phyloP scores from a whole-genome alignment of 2,113 vertebrate genomes.

The Pimephales promelas region DNA sequence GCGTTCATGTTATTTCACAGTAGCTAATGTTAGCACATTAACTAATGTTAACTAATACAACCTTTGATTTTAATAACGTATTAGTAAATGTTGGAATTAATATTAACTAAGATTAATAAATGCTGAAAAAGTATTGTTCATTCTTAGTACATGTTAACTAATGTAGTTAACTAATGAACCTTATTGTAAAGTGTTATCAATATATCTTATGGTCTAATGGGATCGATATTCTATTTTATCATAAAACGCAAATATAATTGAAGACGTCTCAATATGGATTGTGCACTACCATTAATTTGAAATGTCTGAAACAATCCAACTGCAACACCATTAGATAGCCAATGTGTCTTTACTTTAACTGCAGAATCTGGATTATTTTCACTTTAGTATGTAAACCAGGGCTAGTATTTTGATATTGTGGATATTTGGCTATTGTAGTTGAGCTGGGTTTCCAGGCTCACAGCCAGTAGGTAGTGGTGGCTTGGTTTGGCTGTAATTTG shows the following conservation, averaged over 20 bases:
- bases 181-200: no score
- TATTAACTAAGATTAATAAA: no score
- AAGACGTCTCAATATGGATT: slow-evolving; percentile 8
- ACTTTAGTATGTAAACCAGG: slow-evolving; percentile 33
- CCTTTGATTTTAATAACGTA: no score
- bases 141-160: no score
- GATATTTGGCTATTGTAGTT: slow-evolving; percentile 53
- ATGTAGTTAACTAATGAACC: no score
- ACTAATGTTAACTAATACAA: no score
- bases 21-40: no score
- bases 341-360: slow-evolving; percentile 37
- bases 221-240: slow-evolving; percentile 1
- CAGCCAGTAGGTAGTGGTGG: slow-evolving; percentile 60
- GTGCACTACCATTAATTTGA: slow-evolving; percentile 5
- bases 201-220: slow-evolving; percentile 28
- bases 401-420: slow-evolving; percentile 47
- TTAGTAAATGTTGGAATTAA: no score
- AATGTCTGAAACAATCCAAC: slow-evolving; percentile 45
- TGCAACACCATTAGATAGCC: slow-evolving; percentile 40
- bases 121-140: no score
- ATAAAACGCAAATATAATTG: slow-evolving; percentile 16
- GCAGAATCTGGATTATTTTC: slow-evolving; percentile 42
- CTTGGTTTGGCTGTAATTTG: slow-evolving; percentile 85
- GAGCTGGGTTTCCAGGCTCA: slow-evolving; percentile 56
- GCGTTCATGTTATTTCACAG: no score